Percentiles rank a stretch among this genome's conserved stretches.
Evolutionary conservation across 2,797 vertebrate genomes (phyloP).

Genomic region (Pangasius mekongensis): DNA sequence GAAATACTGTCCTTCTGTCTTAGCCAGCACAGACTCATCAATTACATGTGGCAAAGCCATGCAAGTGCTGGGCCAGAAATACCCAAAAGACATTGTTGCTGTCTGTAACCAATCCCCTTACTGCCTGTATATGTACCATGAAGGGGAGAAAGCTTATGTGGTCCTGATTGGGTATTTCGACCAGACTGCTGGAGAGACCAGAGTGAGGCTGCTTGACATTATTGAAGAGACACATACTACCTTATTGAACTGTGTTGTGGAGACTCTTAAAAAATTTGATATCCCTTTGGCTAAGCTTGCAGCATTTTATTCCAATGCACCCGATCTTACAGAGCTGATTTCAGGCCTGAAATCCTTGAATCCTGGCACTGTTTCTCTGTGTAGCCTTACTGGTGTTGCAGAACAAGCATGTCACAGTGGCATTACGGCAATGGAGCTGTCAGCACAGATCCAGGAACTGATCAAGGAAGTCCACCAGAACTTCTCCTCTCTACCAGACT

Average conservation of each 20-base stretch:
- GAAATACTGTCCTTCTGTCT: conserved; percentile 40
- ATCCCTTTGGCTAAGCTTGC: conserved; percentile 64
- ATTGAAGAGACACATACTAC: conserved; percentile 44
- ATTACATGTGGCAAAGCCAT: conserved; percentile 3
- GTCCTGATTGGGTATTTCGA: conserved; percentile 72
- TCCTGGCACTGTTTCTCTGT: conserved; percentile 63
- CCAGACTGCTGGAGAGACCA: conserved; percentile 38
- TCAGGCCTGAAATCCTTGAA: conserved; percentile 55
- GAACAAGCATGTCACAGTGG: conserved; percentile 63
- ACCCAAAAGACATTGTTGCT: conserved; percentile 49
- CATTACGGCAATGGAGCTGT: conserved; percentile 57
- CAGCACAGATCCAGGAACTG: conserved; percentile 59
- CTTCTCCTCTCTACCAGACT: conserved; percentile 41
- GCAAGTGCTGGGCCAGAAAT: conserved; percentile 42
- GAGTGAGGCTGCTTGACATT: conserved; percentile 64
- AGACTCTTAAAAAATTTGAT: conserved; percentile 51
- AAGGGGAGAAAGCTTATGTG: conserved; percentile 45
- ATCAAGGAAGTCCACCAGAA: conserved; percentile 64
- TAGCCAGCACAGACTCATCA: conserved; percentile 10
- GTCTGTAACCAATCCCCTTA: conserved; percentile 63
- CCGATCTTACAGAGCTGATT: conserved; percentile 47
- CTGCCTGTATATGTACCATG: conserved; percentile 71
- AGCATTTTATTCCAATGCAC: conserved; percentile 66
- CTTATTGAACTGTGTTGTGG: conserved; percentile 49
- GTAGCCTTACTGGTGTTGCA: conserved; percentile 62